Percentiles rank a stretch among this genome's conserved stretches.
phyloP scores from a whole-genome alignment of 2,113 vertebrate species.

The Eublepharis macularius region DNA sequence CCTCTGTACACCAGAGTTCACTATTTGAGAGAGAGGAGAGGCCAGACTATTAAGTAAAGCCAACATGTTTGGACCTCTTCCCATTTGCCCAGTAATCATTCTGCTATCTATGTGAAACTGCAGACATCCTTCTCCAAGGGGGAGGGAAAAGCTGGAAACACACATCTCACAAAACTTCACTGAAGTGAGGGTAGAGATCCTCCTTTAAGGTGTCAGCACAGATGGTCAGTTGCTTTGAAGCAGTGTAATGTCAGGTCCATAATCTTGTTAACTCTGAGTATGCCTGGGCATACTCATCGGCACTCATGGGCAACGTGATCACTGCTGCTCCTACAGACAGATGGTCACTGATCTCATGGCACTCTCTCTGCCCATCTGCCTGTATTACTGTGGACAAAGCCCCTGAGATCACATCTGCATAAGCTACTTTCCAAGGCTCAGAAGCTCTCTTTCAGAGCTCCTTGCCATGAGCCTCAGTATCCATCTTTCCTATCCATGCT shows the following conservation, averaged over 20 bases:
- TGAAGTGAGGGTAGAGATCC: not conserved
- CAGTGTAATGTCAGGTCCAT: slow-evolving; percentile 4
- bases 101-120: not conserved
- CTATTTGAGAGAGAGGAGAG: too few relatives aligned
- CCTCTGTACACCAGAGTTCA: too few relatives aligned
- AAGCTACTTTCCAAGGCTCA: not conserved
- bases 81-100: not conserved
- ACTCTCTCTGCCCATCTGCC: not conserved
- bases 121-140: not conserved
- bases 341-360: not conserved
- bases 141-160: not conserved
- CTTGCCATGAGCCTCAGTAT: not conserved
- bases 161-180: not conserved
- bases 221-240: slow-evolving; percentile 1
- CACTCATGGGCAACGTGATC: not conserved
- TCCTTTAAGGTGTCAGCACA: not conserved
- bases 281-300: not conserved
- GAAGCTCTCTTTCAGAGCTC: not conserved
- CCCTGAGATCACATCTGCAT: not conserved
- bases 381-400: not conserved
- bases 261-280: not conserved
- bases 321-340: not conserved
- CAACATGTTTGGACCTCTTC: not conserved
- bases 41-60: too few relatives aligned
- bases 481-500: not conserved